These are phyloP conservation scores for Tetraneura akinire DNA, from an alignment of 1,140 invertebrate genomes.

Conservation along the genomic window DNA sequence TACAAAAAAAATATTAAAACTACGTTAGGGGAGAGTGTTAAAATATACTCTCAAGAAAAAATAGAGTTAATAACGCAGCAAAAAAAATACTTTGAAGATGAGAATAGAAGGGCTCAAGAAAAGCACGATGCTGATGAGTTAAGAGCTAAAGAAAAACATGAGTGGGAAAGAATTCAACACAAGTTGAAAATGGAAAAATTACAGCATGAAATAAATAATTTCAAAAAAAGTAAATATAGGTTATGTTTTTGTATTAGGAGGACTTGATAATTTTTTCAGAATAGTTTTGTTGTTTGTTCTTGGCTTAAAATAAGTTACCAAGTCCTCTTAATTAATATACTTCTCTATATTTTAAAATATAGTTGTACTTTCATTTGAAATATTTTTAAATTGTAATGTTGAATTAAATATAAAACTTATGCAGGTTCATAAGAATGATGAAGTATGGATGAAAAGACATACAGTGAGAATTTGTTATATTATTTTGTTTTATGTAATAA, in stretches of 20 bases:
- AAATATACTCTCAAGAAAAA: background rate
- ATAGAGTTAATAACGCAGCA: background rate
- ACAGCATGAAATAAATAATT: background rate
- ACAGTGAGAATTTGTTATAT: no score
- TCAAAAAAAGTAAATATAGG: conserved; percentile 9
- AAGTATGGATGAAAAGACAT: no score
- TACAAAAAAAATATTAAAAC: conserved; percentile 1
- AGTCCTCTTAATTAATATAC: no score
- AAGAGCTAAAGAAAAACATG: background rate
- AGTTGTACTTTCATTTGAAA: no score
- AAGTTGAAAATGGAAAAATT: conserved; percentile 1
- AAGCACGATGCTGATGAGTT: background rate
- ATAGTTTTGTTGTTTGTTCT: background rate
- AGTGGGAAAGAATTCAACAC: background rate
- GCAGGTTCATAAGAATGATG: no score
- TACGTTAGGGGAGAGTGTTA: background rate
- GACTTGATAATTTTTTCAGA: no score
- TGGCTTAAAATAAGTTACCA: background rate
- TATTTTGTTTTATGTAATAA: no score
- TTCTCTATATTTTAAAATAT: no score
- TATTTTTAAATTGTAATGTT: no score
- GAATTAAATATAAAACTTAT: no score
- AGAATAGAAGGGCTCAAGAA: background rate
- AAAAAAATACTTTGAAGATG: conserved; percentile 3
- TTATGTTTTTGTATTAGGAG: background rate